phyloP scores from a whole-genome alignment of 1,140 invertebrate species.

The Hyposmocoma kahamanoa region DNA sequence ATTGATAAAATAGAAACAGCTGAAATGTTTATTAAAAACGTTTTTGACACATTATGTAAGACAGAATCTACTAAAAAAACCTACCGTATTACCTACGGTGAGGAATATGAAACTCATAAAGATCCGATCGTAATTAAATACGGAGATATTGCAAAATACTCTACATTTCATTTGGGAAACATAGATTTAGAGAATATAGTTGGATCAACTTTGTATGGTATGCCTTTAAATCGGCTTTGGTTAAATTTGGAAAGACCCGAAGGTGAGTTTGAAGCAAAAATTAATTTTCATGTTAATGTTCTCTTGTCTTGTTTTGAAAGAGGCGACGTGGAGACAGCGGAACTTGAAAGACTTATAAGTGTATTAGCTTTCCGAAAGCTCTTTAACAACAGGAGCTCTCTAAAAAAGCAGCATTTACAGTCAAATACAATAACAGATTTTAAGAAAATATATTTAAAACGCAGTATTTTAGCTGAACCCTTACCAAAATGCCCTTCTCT shows the following conservation, averaged over 20 bases:
- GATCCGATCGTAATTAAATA: conserved; percentile 50
- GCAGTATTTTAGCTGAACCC: conserved; percentile 50
- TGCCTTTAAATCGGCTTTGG: conserved; percentile 53
- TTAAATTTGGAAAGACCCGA: conserved; percentile 21
- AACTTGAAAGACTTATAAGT: conserved; percentile 47
- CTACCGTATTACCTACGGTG: conserved; percentile 47
- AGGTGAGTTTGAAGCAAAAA: conserved; percentile 42
- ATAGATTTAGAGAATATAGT: conserved; percentile 49
- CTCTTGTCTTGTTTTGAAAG: conserved; percentile 52
- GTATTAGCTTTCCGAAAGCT: conserved; percentile 55
- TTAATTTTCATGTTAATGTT: conserved; percentile 54
- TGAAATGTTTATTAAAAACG: conserved; percentile 38
- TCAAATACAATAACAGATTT: conserved; percentile 41
- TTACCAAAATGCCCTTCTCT: conserved; percentile 27
- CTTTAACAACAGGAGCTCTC: conserved; percentile 56
- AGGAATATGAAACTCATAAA: conserved; percentile 47
- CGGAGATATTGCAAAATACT: conserved; percentile 45
- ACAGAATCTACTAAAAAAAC: conserved; percentile 35
- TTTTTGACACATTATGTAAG: conserved; percentile 41
- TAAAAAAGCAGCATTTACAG: conserved; percentile 37
- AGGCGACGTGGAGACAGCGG: conserved; percentile 47
- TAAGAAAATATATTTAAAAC: conserved; percentile 56
- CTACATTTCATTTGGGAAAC: conserved; percentile 51
- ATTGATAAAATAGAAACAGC: conserved; percentile 31
- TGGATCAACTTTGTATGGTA: conserved; percentile 31